Evolutionary conservation across 1,140 invertebrate genomes (phyloP).

Genomic region (Hestina assimilis): DNA sequence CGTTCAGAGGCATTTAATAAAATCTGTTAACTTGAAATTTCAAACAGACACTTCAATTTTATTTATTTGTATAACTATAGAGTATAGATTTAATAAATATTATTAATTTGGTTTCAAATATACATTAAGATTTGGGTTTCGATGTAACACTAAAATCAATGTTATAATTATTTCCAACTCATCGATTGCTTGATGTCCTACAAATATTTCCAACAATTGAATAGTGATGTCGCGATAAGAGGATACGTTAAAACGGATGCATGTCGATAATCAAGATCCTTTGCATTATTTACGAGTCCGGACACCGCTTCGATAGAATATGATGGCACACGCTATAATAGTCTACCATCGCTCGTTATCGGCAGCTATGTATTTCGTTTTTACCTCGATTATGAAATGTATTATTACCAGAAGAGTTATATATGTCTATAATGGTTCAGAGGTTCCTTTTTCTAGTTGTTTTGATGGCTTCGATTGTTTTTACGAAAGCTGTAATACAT

Average conservation of each 20-base stretch:
- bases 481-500: too few species aligned
- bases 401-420: too few species aligned
- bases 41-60: neutral
- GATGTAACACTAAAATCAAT: too few species aligned
- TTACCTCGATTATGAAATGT: too few species aligned
- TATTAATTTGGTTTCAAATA: too few species aligned
- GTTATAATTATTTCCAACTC: neutral
- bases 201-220: constrained; percentile 47
- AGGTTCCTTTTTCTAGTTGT: neutral
- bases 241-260: constrained; percentile 58
- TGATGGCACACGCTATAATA: constrained; percentile 65
- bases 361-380: neutral
- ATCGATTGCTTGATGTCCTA: constrained; percentile 32
- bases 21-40: too few species aligned
- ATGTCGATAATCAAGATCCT: constrained; percentile 64
- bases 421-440: too few species aligned
- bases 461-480: too few species aligned
- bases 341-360: constrained; percentile 19
- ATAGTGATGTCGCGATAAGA: constrained; percentile 63
- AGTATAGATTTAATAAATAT: too few species aligned
- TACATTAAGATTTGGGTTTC: too few species aligned
- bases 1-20: too few species aligned
- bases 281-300: constrained; percentile 66
- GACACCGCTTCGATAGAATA: constrained; percentile 55
- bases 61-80: neutral